Percentiles rank a stretch among this genome's conserved stretches.
Evolutionary conservation across 2,797 vertebrate genomes (phyloP).

Genomic region (Scleropages formosus): DNA sequence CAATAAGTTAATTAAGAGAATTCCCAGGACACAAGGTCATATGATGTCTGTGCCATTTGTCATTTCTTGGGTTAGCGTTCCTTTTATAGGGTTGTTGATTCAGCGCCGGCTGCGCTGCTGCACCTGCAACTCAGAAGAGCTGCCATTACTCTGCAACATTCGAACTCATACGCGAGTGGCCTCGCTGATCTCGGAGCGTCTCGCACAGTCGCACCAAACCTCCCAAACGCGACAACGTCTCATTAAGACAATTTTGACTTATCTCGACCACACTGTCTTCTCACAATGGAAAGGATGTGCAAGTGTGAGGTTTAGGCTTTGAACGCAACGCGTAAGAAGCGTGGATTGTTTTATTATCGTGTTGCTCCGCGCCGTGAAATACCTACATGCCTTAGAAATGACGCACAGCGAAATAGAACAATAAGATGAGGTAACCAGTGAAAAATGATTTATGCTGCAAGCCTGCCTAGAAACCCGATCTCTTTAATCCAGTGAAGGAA

Average conservation of each 20-base stretch:
- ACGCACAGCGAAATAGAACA: background rate
- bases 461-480: too few relatives aligned
- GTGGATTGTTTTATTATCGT: background rate
- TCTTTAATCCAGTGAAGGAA: too few relatives aligned
- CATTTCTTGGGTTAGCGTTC: background rate
- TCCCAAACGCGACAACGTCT: background rate
- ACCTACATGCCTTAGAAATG: background rate
- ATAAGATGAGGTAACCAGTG: background rate
- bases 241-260: too few relatives aligned
- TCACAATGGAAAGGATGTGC: too few relatives aligned
- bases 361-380: background rate
- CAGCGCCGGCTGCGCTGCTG: background rate
- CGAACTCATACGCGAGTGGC: background rate
- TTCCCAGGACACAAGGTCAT: background rate
- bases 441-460: background rate
- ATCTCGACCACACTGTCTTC: too few relatives aligned
- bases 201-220: background rate
- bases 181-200: slow-evolving; percentile 3
- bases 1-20: background rate
- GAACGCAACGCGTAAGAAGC: background rate
- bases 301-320: background rate
- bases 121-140: background rate
- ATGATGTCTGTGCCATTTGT: background rate
- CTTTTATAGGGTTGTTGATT: background rate
- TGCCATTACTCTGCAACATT: background rate